A percentile compares a stretch with the other conserved stretches of the same genome.
phyloP scores from a whole-genome alignment of 2,113 vertebrate species.

The Mormyrus lacerda region DNA sequence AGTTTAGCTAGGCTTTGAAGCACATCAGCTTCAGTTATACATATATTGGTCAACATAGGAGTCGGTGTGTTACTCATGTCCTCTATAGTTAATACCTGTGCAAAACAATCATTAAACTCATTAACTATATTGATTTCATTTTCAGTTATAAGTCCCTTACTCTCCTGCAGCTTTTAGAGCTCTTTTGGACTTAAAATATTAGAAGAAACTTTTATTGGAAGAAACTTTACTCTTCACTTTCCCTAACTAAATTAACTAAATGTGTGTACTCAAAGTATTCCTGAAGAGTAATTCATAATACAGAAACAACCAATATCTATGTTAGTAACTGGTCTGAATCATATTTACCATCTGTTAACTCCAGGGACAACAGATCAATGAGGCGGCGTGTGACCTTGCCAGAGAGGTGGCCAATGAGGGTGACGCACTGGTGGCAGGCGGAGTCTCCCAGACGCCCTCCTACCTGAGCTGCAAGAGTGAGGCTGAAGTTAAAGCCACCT shows the following conservation, averaged over 20 bases:
- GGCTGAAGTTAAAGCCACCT: constrained; percentile 76
- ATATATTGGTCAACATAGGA: too few species aligned
- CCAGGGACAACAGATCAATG: constrained; percentile 84
- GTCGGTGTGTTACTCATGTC: too few species aligned
- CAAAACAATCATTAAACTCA: too few species aligned
- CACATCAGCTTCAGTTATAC: too few species aligned
- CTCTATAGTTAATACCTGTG: too few species aligned
- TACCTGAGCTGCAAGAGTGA: constrained; percentile 91
- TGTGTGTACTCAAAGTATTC: neutral
- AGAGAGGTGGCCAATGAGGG: constrained; percentile 82
- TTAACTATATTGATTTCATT: too few species aligned
- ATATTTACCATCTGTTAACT: neutral
- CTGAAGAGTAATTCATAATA: neutral
- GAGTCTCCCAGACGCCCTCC: constrained; percentile 82
- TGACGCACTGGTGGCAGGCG: constrained; percentile 89
- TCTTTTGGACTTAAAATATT: too few species aligned
- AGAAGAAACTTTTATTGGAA: too few species aligned
- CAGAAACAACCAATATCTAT: neutral
- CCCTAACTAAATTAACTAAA: neutral
- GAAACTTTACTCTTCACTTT: neutral
- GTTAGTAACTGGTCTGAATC: neutral
- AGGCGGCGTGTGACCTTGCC: constrained; percentile 92
- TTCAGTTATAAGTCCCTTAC: too few species aligned
- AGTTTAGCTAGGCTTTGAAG: too few species aligned
- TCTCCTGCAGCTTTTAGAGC: too few species aligned